Base-by-base conservation (phyloP, 2,888 invertebrate species). In the Trimorus sp. region DNA sequence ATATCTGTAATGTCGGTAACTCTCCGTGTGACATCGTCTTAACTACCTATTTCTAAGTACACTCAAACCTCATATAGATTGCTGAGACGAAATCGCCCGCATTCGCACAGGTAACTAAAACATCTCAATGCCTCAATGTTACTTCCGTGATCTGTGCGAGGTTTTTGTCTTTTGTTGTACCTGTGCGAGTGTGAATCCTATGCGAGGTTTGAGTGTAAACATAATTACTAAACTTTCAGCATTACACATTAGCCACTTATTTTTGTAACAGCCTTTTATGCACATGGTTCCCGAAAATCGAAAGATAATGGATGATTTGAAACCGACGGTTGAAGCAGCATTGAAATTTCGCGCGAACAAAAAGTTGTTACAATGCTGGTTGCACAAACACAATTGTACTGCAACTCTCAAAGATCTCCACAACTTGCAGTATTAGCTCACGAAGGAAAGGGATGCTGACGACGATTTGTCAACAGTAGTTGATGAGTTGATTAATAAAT, bases 281-380 rank as follows among this genome's bases (percentile, higher is more conserved):
- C 53, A 53, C 15, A 15, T 53, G 8, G 26, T 53, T 14, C 53
- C 53, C 4, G 53, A 53, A 53, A 53, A 53, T 15, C 14, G 53
- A 4, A 14, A 11, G 9, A 53, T 53, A 53, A 53, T 6, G 26
- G 15, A n/a, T 7, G 53, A 53, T 9, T 53, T 53, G 16, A 53
- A 15, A 9, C 8, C 15, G 8, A 26, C 11, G 11, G 26, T 26
- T 15, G 26, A 16, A 16, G 7, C 15, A 53, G 53, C 53, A 9
- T 15, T 53, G 15, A n/a, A 26, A 4, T 53, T 26, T 9, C 15
- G 53, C 7, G 14, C 15, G 15, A 36, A 58, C 58, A 58, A 36
- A 58, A 58, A 58, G 37, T 11, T 36, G 26, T 3, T 58, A 0
- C 58, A 38, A 9, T 4, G 3, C 11, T 16, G 9, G 36, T 26